Conservation (phyloP, 2,888 invertebrate genomes). For the Drosophila paracracens region DNA sequence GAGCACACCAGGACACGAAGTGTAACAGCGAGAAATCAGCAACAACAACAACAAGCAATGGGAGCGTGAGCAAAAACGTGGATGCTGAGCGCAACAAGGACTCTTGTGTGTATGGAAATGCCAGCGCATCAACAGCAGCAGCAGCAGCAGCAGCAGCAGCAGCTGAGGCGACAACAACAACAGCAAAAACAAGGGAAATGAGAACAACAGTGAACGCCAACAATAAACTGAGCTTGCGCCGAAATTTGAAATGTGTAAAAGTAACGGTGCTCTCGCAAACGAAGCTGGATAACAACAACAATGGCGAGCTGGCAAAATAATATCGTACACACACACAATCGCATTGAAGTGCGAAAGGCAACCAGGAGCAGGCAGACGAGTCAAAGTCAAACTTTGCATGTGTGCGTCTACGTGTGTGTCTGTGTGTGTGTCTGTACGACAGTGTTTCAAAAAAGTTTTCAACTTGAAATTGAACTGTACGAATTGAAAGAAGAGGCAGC, state of each 20-base stretch:
- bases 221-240: conserved; percentile 81
- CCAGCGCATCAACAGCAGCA: conserved; percentile 56
- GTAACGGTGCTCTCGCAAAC: conserved; percentile 57
- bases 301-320: conserved; percentile 50
- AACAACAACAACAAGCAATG: conserved; percentile 7
- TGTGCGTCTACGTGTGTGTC: background rate
- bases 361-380: conserved; percentile 42
- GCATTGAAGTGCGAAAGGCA: conserved; percentile 52
- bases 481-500: conserved; percentile 60
- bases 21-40: conserved; percentile 30
- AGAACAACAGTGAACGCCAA: conserved; percentile 58
- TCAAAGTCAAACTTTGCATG: conserved; percentile 48
- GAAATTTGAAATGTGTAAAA: conserved; percentile 59
- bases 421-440: conserved; percentile 27
- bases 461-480: conserved; percentile 77
- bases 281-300: conserved; percentile 64
- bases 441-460: conserved; percentile 58
- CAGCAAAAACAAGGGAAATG: conserved; percentile 28
- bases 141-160: conserved; percentile 41
- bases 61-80: conserved; percentile 28
- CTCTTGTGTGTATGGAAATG: conserved; percentile 48
- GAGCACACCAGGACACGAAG: conserved; percentile 51
- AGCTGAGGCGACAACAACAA: conserved; percentile 48
- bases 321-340: conserved; percentile 23
- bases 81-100: conserved; percentile 80